Evolutionary conservation across 2,888 invertebrate genomes (phyloP), one percentile per base, ranked within the genome.

Genomic region (Melitaea athalia): DNA sequence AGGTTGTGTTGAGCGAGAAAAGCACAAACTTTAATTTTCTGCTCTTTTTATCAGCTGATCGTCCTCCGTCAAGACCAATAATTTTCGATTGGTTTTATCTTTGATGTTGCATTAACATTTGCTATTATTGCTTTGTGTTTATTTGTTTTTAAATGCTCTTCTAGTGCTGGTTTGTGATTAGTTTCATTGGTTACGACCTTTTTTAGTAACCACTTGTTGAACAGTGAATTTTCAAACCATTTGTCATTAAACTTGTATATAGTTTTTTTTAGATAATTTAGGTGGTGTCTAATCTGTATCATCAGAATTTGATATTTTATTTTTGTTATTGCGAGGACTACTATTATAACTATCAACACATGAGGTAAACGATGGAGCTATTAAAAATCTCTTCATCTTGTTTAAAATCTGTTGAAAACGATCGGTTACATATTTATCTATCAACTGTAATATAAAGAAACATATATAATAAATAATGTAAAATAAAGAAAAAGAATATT

Each of bases 171-270:
- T 11, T 15, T 45, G 15, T 45, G 45, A 7, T 15, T 24, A 17
- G 15, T 45, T n/a, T n/a, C 47, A 60, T 14, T 5, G 11, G 45
- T 47, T 49, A 33, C 47, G 17, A 47, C 62, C 47, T 33, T 49
- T 47, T 62, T 62, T n/a, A 14, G 50, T 10, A 62, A 50, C 62
- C 62, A 62, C 24, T 62, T 62, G 49, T 62, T 50, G 47, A 62
- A 62, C 33, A 24, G 8, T 14, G 14, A 14, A 31, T 50, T 15
- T 49, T n/a, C 24, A 24, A 62, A 33, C 49, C 62, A 62, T n/a
- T 62, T 49, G 49, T 62, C 62, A n/a, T 52, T 52, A 52, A 52
- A 52, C 7, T 52, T 17, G n/a, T 33, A 33, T 6, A 31, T 8
- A 11, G 31, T n/a, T 33, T n/a, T 59, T 59, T 14, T 38, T 17